Percentiles rank a stretch among this genome's conserved stretches.
These are phyloP conservation scores for Caenorhabditis latens DNA, from an alignment of 1,140 invertebrate genomes.

Conservation along the genomic window DNA sequence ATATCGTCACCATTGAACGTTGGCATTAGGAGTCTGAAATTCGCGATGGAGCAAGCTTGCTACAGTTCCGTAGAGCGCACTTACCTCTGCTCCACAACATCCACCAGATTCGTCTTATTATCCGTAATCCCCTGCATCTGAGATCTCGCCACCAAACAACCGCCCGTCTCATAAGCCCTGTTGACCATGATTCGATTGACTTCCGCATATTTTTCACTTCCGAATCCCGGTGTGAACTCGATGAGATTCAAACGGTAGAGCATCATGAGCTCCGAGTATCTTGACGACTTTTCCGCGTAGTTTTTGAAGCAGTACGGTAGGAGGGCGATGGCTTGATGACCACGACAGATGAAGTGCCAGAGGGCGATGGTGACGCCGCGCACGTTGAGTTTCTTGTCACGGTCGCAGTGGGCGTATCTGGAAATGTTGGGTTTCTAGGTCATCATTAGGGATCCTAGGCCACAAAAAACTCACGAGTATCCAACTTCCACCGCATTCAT, in stretches of 20 bases:
- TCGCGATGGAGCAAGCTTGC: too few species aligned
- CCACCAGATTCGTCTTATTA: constrained; percentile 54
- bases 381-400: constrained; percentile 59
- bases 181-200: constrained; percentile 65
- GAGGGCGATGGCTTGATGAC: constrained; percentile 64
- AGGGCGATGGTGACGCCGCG: constrained; percentile 64
- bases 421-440: neutral
- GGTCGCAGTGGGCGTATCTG: constrained; percentile 53
- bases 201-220: constrained; percentile 64
- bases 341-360: constrained; percentile 65
- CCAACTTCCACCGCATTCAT: constrained; percentile 67
- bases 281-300: constrained; percentile 63
- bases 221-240: constrained; percentile 65
- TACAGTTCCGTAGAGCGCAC: too few species aligned
- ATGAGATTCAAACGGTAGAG: constrained; percentile 66
- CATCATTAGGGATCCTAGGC: too few species aligned
- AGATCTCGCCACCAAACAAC: constrained; percentile 64
- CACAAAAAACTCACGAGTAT: constrained; percentile 55
- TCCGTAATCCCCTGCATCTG: constrained; percentile 66
- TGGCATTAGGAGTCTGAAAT: constrained; percentile 62
- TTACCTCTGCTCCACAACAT: constrained; percentile 61
- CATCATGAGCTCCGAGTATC: constrained; percentile 62
- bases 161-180: constrained; percentile 58
- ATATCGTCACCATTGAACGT: constrained; percentile 67
- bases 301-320: constrained; percentile 67